Evolutionary conservation across 2,888 invertebrate species (phyloP), one percentile per base, ranked within the genome.

Genomic region (Steromphala cineraria): DNA sequence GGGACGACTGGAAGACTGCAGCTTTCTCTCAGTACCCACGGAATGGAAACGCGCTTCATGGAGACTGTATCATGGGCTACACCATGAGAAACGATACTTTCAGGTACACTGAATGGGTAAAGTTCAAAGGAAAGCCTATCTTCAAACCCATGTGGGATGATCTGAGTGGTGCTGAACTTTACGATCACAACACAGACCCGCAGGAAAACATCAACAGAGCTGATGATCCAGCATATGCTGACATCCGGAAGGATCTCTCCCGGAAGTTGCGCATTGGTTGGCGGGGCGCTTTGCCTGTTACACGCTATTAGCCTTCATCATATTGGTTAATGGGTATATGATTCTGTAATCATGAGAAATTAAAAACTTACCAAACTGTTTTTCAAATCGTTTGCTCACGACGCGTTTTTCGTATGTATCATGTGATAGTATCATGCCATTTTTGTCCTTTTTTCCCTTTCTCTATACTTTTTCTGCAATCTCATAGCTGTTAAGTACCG

Each of bases 161-260:
- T 2, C 13, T 81, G 31, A 36, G 79, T 21, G 86, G 81, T 8
- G 67, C 56, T 0, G 86, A 87, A 76, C 81, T 87, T 5, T 87
- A 87, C 55, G 84, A 85, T 24, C 87, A 87, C 62, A 40, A 53
- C n/a, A 36, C 28, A 0, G 87, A 87, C 28, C 86, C 87, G 0
- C 83, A 84, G 31, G 87, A 87, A 77, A 87, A 86, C 55, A 21
- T 67, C 76, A 87, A 87, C 80, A 53, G 74, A 19, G 85, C 80
- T 2, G 28, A 77, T 2, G 74, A 82, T 67, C 21, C 89, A 5
- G 89, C 92, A 79, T 92, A 95, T 83, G 80, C 82, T 10, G 81
- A 89, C 40, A 81, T 85, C 10, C 83, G 81, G 10, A 76, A 67
- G 2, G 78, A 84, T 13, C 81, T 91, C 13, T 84, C 84, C 0